These are phyloP conservation scores for Nyctereutes procyonoides DNA, from an alignment of 2,113 vertebrate genomes.

Conservation along the genomic window DNA sequence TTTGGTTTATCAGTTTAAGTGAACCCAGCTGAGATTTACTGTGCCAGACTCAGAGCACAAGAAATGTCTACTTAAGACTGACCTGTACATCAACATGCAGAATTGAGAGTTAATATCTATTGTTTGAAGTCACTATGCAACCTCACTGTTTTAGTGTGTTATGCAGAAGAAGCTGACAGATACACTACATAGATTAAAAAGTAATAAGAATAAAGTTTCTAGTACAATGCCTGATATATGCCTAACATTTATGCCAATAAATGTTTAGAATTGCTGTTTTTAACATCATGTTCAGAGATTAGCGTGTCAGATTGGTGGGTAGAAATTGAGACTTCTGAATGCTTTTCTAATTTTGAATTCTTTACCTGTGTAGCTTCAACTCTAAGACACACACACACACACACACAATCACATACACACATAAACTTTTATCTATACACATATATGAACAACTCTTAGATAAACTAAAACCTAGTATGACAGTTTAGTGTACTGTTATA, in stretches of 20 bases:
- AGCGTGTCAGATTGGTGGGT: not conserved
- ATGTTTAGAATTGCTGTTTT: not conserved
- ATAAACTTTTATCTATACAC: not conserved
- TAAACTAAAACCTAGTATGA: not conserved
- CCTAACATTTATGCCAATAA: too few relatives aligned
- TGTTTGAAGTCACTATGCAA: not conserved
- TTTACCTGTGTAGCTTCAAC: not conserved
- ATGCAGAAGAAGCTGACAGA: not conserved
- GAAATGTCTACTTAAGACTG: not conserved
- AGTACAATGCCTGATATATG: not conserved
- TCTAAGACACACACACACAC: not conserved
- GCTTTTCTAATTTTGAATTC: constrained; percentile 4
- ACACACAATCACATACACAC: not conserved
- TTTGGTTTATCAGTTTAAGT: not conserved
- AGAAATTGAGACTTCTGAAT: constrained; percentile 41
- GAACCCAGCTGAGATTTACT: not conserved
- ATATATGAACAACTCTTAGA: not conserved
- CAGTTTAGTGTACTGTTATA: not conserved
- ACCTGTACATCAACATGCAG: not conserved
- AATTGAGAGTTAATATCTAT: not conserved
- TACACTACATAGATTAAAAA: not conserved
- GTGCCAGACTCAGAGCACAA: not conserved
- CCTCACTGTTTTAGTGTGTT: not conserved
- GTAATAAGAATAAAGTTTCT: not conserved
- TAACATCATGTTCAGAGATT: not conserved